Evolutionary conservation across 1,140 invertebrate genomes (phyloP).

Genomic region (Steinernema feltiae): DNA sequence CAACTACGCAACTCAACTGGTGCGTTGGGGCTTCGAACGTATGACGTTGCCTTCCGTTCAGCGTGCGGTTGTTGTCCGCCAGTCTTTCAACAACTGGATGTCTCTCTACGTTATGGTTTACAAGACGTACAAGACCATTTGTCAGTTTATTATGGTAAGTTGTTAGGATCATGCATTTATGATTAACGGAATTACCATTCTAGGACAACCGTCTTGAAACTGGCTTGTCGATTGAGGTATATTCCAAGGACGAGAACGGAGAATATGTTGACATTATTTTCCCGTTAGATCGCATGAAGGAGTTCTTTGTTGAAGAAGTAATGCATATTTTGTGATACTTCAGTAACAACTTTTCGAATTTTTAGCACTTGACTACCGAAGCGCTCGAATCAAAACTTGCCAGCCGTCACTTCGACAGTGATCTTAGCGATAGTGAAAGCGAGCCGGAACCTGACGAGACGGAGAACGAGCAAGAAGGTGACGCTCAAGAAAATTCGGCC

Average conservation of each 20-base stretch:
- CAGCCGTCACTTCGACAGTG: slow-evolving; percentile 27
- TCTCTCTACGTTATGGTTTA: slow-evolving; percentile 22
- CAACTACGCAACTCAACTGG: slow-evolving; percentile 39
- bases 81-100: slow-evolving; percentile 2
- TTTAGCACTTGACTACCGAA: slow-evolving; percentile 31
- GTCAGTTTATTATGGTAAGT: slow-evolving; percentile 22
- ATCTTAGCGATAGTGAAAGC: slow-evolving; percentile 34
- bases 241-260: slow-evolving; percentile 21
- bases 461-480: not conserved
- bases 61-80: slow-evolving; percentile 25
- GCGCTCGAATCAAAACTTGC: slow-evolving; percentile 25
- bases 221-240: slow-evolving; percentile 33
- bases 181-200: not conserved
- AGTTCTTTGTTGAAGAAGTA: slow-evolving; percentile 37
- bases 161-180: not conserved
- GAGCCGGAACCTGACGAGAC: slow-evolving; percentile 23
- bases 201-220: slow-evolving; percentile 29
- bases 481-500: too few relatives aligned
- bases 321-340: too few relatives aligned
- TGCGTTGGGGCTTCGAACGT: slow-evolving; percentile 39
- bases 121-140: slow-evolving; percentile 20
- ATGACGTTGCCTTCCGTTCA: slow-evolving; percentile 34
- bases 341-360: not conserved
- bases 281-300: slow-evolving; percentile 31
- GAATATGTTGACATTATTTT: slow-evolving; percentile 18